Conservation (phyloP, 2,797 vertebrate genomes). For the Catharus ustulatus region DNA sequence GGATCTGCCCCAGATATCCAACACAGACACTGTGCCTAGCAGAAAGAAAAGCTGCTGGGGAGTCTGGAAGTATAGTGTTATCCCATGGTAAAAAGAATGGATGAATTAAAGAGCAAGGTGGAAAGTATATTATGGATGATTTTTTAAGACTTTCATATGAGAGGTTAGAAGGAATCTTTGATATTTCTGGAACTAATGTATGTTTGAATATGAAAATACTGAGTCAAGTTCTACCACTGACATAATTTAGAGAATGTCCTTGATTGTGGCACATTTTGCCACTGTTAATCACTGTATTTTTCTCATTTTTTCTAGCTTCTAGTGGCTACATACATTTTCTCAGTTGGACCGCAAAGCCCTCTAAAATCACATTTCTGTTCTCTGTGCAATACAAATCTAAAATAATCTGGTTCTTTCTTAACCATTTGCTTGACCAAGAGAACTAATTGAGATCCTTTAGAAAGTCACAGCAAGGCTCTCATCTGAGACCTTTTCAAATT, state of each 20-base stretch:
- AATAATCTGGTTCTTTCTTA: background rate
- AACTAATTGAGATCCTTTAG: background rate
- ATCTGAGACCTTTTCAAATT: background rate
- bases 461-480: background rate
- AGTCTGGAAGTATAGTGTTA: background rate
- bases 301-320: background rate
- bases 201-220: background rate
- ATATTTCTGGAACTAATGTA: background rate
- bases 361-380: background rate
- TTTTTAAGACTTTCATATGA: background rate
- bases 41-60: background rate
- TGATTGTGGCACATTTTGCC: background rate
- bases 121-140: rapidly evolving
- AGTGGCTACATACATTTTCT: background rate
- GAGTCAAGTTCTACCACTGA: background rate
- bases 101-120: background rate
- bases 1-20: background rate
- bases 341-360: background rate
- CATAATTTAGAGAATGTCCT: rapidly evolving
- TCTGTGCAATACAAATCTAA: background rate
- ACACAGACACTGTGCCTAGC: background rate
- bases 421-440: background rate
- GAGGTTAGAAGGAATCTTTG: background rate
- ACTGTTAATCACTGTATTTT: background rate
- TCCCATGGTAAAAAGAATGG: background rate